A percentile compares a stretch with the other conserved stretches of the same genome.
These are phyloP conservation scores for Nomada fucata DNA, from an alignment of 2,888 invertebrate species.

Conservation along the genomic window DNA sequence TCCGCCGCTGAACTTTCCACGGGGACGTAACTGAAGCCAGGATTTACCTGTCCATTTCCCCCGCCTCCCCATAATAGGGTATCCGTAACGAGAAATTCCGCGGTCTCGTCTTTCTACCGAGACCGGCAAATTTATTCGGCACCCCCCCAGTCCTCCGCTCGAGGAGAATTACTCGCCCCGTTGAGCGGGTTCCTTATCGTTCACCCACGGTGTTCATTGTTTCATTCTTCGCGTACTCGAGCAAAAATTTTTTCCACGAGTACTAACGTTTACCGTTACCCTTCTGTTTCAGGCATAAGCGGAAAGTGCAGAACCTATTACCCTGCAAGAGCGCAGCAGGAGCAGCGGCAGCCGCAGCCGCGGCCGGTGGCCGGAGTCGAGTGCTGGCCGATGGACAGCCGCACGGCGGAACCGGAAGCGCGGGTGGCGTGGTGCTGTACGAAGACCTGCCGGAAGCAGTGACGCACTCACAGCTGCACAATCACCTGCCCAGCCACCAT, in stretches of 20 bases:
- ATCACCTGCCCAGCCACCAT: conserved; percentile 74
- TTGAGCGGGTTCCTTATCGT: conserved; percentile 25
- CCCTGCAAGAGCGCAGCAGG: conserved; percentile 90
- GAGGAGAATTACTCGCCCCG: conserved; percentile 10
- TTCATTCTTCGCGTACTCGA: background rate
- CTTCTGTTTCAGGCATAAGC: conserved; percentile 90
- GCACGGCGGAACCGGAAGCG: conserved; percentile 80
- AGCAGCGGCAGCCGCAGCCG: conserved; percentile 82
- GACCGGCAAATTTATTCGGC: conserved; percentile 38
- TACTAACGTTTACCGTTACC: conserved; percentile 14
- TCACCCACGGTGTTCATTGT: conserved; percentile 7
- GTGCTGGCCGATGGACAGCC: conserved; percentile 82
- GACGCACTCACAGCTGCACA: conserved; percentile 84
- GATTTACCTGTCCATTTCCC: conserved; percentile 27
- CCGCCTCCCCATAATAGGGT: conserved; percentile 21
- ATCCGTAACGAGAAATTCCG: conserved; percentile 60
- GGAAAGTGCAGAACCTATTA: conserved; percentile 93
- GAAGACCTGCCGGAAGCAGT: conserved; percentile 91
- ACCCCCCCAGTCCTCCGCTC: background rate
- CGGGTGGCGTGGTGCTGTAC: conserved; percentile 88
- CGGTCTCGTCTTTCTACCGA: conserved; percentile 35
- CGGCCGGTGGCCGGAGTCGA: conserved; percentile 81
- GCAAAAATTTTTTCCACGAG: background rate
- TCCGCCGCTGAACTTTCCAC: conserved; percentile 39
- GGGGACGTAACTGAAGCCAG: conserved; percentile 29